Percentiles rank a stretch among this genome's conserved stretches.
These are phyloP conservation scores for Anthrax anthrax DNA, from an alignment of 2,888 invertebrate species.

Conservation along the genomic window DNA sequence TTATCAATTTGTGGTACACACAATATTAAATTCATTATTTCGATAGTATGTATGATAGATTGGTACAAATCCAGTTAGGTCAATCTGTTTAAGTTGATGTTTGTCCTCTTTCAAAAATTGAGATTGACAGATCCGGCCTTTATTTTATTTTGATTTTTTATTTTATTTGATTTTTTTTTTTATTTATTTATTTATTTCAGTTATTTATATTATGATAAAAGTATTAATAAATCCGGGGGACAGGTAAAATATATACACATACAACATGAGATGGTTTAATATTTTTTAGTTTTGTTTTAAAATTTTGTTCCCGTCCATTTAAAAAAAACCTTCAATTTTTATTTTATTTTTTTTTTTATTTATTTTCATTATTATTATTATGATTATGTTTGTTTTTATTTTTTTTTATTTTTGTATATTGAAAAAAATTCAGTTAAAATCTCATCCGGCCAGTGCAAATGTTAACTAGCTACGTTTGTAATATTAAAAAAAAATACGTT, in stretches of 20 bases:
- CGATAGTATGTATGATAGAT: too few species aligned
- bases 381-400: too few species aligned
- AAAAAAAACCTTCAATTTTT: background rate
- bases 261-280: too few species aligned
- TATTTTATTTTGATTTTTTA: conserved; percentile 9
- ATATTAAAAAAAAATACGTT: background rate
- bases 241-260: conserved; percentile 7
- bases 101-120: conserved; percentile 3
- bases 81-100: background rate
- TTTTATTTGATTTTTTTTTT: background rate
- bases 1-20: too few species aligned
- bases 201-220: background rate
- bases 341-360: too few species aligned
- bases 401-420: too few species aligned
- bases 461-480: too few species aligned
- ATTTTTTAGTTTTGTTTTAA: too few species aligned
- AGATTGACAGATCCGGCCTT: conserved; percentile 12
- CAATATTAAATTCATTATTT: too few species aligned
- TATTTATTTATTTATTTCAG: background rate
- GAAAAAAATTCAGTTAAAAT: background rate
- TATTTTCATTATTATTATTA: too few species aligned
- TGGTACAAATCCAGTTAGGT: too few species aligned
- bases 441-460: background rate
- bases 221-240: conserved; percentile 2
- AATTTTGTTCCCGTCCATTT: conserved; percentile 4